phyloP scores from a whole-genome alignment of 2,113 vertebrate species.

The Benitochromis conjunctus region DNA sequence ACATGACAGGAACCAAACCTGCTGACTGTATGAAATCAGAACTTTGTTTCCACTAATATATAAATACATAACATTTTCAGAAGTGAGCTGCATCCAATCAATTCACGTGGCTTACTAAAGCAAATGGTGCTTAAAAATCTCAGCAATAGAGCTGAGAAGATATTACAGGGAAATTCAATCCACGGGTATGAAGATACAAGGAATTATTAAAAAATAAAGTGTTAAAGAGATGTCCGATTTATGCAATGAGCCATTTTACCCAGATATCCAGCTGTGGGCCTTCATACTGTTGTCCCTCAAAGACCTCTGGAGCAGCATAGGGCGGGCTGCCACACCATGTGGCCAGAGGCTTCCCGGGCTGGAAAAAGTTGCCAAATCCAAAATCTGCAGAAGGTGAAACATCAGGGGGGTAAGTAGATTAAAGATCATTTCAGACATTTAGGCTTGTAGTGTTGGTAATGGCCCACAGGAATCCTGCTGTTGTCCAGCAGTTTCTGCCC shows the following conservation, averaged over 20 bases:
- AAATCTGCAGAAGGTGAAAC: slow-evolving; percentile 80
- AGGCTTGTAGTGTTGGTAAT: neutral
- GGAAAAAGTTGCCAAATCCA: slow-evolving; percentile 98
- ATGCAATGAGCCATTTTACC: slow-evolving; percentile 74
- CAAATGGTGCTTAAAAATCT: neutral
- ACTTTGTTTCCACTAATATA: neutral
- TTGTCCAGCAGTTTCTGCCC: neutral
- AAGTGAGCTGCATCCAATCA: neutral
- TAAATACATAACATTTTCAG: neutral
- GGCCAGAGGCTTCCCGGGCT: slow-evolving; percentile 87
- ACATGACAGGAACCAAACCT: neutral
- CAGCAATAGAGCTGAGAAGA: neutral
- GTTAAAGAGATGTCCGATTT: neutral
- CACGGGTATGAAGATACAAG: neutral
- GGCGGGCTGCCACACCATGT: slow-evolving; percentile 98
- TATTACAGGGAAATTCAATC: neutral
- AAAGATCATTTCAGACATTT: neutral
- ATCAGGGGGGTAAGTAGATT: neutral
- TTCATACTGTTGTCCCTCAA: slow-evolving; percentile 97
- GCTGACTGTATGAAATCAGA: neutral
- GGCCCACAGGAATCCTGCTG: neutral
- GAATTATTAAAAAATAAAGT: neutral
- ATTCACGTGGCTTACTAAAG: neutral
- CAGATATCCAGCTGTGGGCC: slow-evolving; percentile 98
- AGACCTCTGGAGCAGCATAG: slow-evolving; percentile 95